Evolutionary conservation across 2,797 vertebrate genomes (phyloP).

Genomic region (Percopsis omiscomaycus): DNA sequence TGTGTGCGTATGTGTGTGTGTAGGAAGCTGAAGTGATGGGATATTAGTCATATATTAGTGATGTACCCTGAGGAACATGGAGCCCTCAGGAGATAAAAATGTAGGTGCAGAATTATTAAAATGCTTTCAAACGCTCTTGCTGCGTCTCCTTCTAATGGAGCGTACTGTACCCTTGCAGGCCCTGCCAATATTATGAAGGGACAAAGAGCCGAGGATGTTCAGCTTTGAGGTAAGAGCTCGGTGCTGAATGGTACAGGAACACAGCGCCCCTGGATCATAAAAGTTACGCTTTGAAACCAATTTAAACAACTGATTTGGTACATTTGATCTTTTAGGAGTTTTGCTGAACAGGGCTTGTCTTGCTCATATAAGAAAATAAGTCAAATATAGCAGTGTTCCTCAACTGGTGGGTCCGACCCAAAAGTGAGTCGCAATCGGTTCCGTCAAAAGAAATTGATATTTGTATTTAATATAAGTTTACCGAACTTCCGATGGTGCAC

Average conservation of each 20-base stretch:
- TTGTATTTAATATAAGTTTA: too few species aligned
- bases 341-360: neutral
- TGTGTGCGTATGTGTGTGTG: neutral
- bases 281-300: constrained; percentile 14
- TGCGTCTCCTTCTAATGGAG: constrained; percentile 39
- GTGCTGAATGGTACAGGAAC: constrained; percentile 37
- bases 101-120: constrained; percentile 56
- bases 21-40: constrained; percentile 56
- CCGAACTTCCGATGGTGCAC: too few species aligned
- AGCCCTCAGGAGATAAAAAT: constrained; percentile 53
- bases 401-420: too few species aligned
- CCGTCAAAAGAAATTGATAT: too few species aligned
- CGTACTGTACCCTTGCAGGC: constrained; percentile 32
- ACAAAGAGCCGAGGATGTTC: constrained; percentile 43
- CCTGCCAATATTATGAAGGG: constrained; percentile 31
- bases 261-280: constrained; percentile 26
- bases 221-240: constrained; percentile 8
- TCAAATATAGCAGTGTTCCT: too few species aligned
- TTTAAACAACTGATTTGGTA: neutral
- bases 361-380: too few species aligned
- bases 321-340: constrained; percentile 2
- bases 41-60: constrained; percentile 64
- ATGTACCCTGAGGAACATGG: constrained; percentile 19
- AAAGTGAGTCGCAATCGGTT: too few species aligned
- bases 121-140: constrained; percentile 52